Conservation (phyloP, 2,888 invertebrate species). For the Campoletis raptor region DNA sequence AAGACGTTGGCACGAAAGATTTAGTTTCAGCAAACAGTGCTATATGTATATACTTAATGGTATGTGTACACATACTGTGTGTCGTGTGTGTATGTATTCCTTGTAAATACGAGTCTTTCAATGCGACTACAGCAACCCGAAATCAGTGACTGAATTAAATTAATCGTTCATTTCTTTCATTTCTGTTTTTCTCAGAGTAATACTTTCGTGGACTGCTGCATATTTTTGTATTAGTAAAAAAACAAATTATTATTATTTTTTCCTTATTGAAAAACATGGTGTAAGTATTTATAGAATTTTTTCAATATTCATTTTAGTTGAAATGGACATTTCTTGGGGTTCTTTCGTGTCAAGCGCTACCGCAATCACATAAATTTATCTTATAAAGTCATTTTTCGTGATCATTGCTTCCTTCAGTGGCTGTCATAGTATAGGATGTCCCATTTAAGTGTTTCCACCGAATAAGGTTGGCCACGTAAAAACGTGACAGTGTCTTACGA, state of each 20-base stretch:
- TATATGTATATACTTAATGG: neutral
- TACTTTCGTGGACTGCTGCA: neutral
- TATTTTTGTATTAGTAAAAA: neutral
- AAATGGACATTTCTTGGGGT: neutral
- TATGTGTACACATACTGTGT: conserved; percentile 19
- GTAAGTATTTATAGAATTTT: neutral
- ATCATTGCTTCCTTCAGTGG: neutral
- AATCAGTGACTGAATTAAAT: neutral
- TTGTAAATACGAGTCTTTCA: neutral
- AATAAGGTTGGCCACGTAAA: neutral
- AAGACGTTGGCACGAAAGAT: conserved; percentile 74
- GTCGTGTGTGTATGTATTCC: neutral
- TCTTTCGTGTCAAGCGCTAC: too few relatives aligned
- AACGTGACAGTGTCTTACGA: conserved; percentile 21
- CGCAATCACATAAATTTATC: neutral
- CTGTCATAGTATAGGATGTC: neutral
- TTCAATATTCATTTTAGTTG: neutral
- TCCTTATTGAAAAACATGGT: neutral
- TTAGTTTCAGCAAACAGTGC: conserved; percentile 73
- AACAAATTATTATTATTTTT: neutral
- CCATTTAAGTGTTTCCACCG: neutral
- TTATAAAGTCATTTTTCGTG: neutral
- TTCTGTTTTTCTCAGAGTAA: neutral
- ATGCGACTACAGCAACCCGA: neutral
- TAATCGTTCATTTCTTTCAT: conserved; percentile 7